Evolutionary conservation across 35 echinoderm and acorn worm species (phyloP), one percentile per base, ranked within the genome.

Genomic region (Apostichopus parvimensis): DNA sequence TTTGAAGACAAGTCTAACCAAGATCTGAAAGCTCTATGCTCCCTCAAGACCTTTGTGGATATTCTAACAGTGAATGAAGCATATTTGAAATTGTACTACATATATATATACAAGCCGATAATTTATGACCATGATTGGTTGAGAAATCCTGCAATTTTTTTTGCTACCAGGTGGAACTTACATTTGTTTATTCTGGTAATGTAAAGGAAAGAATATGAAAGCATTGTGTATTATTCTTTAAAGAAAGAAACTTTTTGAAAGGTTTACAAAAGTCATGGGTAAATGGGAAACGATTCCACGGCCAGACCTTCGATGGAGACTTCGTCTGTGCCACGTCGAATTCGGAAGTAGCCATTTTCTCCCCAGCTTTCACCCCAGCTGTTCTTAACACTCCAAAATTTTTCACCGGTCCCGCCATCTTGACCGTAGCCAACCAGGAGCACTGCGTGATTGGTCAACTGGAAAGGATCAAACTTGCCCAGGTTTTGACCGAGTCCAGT

Each of bases 351-450:
- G 0, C 96, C 96, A 20, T 93, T 59, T 77, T 98, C 96, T 57
- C 96, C 96, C 96, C 96, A 98, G 10, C 21, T 45, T 6, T 54
- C 24, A 15, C 96, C 94, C 96, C 96, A 98, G 91, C 96, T 98
- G 87, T 98, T 98, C 55, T 98, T 95, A 5, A 98, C 96, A 62
- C 22, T 94, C 96, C 96, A 98, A 79, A 92, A 98, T 58, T 95
- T 94, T 87, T 95, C 94, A 15, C 92, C 94, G 4, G 90, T 93
- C 8, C 18, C 79, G 10, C 59, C 21, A 62, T 98, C 96, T 58
- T 77, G 77, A 6, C 96, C 96, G 66, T 98, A 98, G 17, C 96
- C 96, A 5, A 98, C 96, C 0, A 94, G 73, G 12, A 98, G 78
- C 8, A 98, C 96, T 14, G 91, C 96, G 89, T 98, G 96, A 52